Evolutionary conservation across 2,888 invertebrate species (phyloP), one percentile per base, ranked within the genome.

Genomic region (Idaea biselata): DNA sequence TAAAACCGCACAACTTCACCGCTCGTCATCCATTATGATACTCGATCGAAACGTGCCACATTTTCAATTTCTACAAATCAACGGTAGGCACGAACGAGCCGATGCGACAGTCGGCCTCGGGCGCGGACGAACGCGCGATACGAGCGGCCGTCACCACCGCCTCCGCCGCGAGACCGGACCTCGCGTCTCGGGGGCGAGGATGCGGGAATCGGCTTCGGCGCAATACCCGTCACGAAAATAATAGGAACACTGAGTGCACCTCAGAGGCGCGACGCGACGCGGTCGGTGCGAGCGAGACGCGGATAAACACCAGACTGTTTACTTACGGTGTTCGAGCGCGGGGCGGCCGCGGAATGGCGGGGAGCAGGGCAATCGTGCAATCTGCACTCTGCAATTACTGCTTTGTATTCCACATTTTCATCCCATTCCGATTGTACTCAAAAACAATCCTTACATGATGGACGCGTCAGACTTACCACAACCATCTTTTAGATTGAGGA

Each of bases 191-290:
- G 89, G 84, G 88, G 90, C 89, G 91, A 90, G 93, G 90, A 91
- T 90, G 90, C 91, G 91, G 90, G 91, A 91, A 91, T 90, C 89
- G 90, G 89, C 88, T 92, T 91, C 89, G 90, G 91, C 93, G 93
- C 91, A 91, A 91, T 91, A 91, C 91, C 91, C 91, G 91, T 91
- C 91, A 92, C 91, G 90, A 92, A 92, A 92, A 92, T 92, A 92
- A 92, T 92, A 91, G 91, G 91, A 92, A 90, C 91, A 86, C 87
- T 84, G 90, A 92, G 91, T 92, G 92, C 92, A 92, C 91, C 92
- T 91, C 89, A 86, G 87, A 93, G 93, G 91, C 93, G 89, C 90
- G 91, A 88, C 88, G 81, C 89, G 89, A 83, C 88, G 88, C 88
- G 89, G 87, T 88, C 91, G 91, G 91, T 90, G 91, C 80, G 91